These are phyloP conservation scores for Capreolus pygargus DNA, from an alignment of 2,113 vertebrate species.

Conservation along the genomic window DNA sequence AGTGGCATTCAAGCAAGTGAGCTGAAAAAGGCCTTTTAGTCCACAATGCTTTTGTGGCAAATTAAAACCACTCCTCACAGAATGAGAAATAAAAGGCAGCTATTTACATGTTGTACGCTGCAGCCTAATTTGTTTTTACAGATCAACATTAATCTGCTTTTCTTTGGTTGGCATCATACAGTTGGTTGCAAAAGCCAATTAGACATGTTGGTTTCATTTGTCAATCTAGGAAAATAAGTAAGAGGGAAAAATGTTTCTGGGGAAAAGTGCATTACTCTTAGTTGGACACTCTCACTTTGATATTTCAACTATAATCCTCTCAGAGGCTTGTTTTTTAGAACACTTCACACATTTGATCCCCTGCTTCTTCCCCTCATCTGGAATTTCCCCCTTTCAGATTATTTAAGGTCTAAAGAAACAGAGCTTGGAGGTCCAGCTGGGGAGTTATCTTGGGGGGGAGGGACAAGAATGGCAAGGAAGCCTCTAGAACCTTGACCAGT, in stretches of 20 bases:
- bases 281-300: background rate
- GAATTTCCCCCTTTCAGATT: background rate
- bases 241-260: background rate
- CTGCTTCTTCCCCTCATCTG: background rate
- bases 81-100: constrained; percentile 45
- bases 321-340: background rate
- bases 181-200: constrained; percentile 49
- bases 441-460: background rate
- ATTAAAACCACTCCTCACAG: constrained; percentile 36
- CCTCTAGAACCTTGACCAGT: background rate
- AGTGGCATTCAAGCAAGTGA: constrained; percentile 11
- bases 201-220: constrained; percentile 15
- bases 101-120: constrained; percentile 6
- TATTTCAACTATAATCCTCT: background rate
- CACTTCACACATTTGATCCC: background rate
- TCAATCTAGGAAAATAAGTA: constrained; percentile 9
- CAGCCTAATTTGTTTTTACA: constrained; percentile 51
- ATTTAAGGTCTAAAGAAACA: background rate
- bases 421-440: background rate
- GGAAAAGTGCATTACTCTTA: background rate
- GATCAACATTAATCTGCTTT: constrained; percentile 40
- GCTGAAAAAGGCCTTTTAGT: constrained; percentile 39
- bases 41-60: background rate
- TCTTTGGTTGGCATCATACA: background rate
- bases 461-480: background rate